Conservation (phyloP, 2,888 invertebrate species). For the Brenthis daphne region DNA sequence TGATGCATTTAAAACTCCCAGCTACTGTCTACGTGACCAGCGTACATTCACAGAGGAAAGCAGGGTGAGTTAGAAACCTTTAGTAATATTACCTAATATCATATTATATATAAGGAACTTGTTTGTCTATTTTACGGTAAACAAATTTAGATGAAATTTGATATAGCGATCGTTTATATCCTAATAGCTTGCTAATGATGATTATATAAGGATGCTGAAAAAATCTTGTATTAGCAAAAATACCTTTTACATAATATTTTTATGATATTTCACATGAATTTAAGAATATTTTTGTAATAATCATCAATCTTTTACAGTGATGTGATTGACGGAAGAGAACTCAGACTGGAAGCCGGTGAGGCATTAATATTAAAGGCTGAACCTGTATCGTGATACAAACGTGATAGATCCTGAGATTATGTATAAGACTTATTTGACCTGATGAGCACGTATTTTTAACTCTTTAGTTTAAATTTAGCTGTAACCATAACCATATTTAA, state of each 20-base stretch:
- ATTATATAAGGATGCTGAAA: no score
- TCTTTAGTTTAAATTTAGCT: no score
- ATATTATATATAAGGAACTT: not conserved
- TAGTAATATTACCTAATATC: not conserved
- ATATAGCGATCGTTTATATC: not conserved
- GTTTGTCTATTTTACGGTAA: no score
- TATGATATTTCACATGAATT: not conserved
- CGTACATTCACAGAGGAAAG: conserved; percentile 48
- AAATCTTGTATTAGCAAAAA: no score
- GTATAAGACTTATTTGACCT: no score
- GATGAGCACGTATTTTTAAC: no score
- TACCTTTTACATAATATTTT: no score
- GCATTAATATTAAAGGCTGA: conserved; percentile 53
- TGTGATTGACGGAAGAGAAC: conserved; percentile 39
- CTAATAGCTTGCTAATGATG: not conserved
- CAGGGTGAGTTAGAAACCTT: conserved; percentile 47
- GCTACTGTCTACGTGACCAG: conserved; percentile 54
- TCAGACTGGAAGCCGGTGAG: conserved; percentile 57
- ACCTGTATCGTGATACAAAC: conserved; percentile 41
- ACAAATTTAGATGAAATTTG: not conserved
- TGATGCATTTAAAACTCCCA: conserved; percentile 46
- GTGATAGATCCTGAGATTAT: not conserved
- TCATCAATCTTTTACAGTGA: conserved; percentile 45
- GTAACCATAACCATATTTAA: no score
- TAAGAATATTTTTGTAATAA: not conserved